Evolutionary conservation across 92 coral and sea anemone species (phyloP), one percentile per base, ranked within the genome.

Genomic region (Palythoa heliodiscus): DNA sequence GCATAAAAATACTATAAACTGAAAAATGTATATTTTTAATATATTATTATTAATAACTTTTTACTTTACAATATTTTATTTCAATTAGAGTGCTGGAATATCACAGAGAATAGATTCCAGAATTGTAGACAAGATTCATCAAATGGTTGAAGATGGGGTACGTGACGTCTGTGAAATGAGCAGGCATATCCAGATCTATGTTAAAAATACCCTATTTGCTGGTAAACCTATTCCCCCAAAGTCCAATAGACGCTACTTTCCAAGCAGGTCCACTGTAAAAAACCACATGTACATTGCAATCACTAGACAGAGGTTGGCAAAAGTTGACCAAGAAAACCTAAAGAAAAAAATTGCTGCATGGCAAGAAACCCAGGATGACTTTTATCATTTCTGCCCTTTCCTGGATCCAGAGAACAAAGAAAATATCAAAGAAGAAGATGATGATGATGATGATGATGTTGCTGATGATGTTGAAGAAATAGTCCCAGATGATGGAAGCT

Each of bases 51-150:
- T n/a, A n/a, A n/a, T n/a, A n/a, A n/a, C n/a, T n/a, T n/a, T n/a
- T n/a, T n/a, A n/a, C n/a, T n/a, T n/a, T n/a, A n/a, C n/a, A n/a
- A n/a, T n/a, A n/a, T 47, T 39, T 79, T n/a, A 17, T 20, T 66
- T 71, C 35, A 63, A 89, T n/a, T n/a, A n/a, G 87, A 61, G 75
- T 9, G 92, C 92, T 71, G 84, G 87, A 13, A 73, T 89, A 89
- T 86, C 87, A 60, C 89, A 89, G 77, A 74, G 89, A 76, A 89
- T 89, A 20, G 92, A 89, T 48, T 14, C 87, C 39, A 71, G 87
- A 80, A 74, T 86, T 20, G 87, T 86, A 23, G 85, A 82, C 22
- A 86, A 82, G 54, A 82, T 89, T 40, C 83, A 89, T 47, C 89
- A 73, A 16, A 76, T 86, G 66, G 88, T 74, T 35, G 83, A 72